phyloP scores from a whole-genome alignment of 2,113 vertebrate genomes.

The Rhodinocichla rosea region DNA sequence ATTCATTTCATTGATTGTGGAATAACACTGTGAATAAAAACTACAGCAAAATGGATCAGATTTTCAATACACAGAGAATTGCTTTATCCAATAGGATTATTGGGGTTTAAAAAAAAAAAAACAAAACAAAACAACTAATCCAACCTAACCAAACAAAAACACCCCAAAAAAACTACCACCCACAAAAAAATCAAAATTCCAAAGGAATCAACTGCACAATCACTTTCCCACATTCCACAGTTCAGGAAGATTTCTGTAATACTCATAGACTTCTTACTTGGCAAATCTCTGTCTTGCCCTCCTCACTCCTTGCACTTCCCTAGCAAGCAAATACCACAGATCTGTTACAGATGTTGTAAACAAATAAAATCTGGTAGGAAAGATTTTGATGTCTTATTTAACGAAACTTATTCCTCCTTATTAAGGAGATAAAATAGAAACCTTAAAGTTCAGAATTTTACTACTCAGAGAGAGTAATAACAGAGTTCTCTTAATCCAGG shows the following conservation, averaged over 20 bases:
- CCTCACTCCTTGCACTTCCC: not conserved
- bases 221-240: not conserved
- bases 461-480: not conserved
- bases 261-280: not conserved
- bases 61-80: not conserved
- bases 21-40: not conserved
- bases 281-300: not conserved
- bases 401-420: not conserved
- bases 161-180: not conserved
- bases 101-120: not conserved
- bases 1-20: not conserved
- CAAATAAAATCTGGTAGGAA: not conserved
- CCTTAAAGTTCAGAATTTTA: not conserved
- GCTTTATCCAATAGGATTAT: not conserved
- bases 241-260: not conserved
- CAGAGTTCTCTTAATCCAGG: not conserved
- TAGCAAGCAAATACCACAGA: not conserved
- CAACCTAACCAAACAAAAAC: not conserved
- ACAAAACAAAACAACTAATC: not conserved
- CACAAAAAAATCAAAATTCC: too few relatives aligned
- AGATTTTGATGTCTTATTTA: not conserved
- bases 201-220: not conserved
- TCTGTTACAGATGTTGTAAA: not conserved
- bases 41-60: not conserved
- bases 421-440: not conserved